Base-by-base conservation (phyloP, 2,797 vertebrate genomes). In the Gymnothorax reevesii region DNA sequence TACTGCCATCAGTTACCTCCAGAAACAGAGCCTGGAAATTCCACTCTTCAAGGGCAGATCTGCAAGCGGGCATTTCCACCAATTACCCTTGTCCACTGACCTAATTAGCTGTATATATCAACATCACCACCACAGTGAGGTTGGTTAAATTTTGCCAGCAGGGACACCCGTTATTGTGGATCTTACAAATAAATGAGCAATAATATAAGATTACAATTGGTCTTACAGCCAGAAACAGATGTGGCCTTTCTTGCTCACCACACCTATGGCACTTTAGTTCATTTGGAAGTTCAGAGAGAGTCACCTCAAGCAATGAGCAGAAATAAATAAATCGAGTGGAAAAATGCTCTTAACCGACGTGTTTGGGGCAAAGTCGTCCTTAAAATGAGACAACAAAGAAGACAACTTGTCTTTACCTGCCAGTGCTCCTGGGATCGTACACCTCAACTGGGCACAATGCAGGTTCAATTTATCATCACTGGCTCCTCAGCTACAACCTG, bases 331-430 rank as follows among this genome's bases (percentile, higher is more conserved):
- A 75, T 12, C 10, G 15, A 27, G 15, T 75, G 5, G 33, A 75
- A 75, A 42, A 15, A 75, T 7, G 20, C 73, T 3, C 73, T 52
- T 7, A 80, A n/a, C 20, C 22, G 49, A 15, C 7, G 17, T 55
- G 52, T 55, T 22, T n/a, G 27, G 22, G 20, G 49, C 2, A 27
- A 20, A 55, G 52, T 22, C 52, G n/a, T 55, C 10, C 10, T 55
- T 80, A 80, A n/a, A 42, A 54, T 80, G 20, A 80, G 77, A 80
- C 22, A 80, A 52, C 22, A 22, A 54, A 80, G 52, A 55, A 80
- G 7, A 54, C 7, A 52, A 55, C 22, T 80, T 55, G 77, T 55
- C n/a, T 66, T 80, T 80, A 80, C 77, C 52, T 80, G 77, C 20
- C 20, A 22, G 20, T 5, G 75, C 15, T 80, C 77, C 33, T 42